Base-by-base conservation (phyloP, 2,797 vertebrate genomes). In the Enteromius thamalakanensis region DNA sequence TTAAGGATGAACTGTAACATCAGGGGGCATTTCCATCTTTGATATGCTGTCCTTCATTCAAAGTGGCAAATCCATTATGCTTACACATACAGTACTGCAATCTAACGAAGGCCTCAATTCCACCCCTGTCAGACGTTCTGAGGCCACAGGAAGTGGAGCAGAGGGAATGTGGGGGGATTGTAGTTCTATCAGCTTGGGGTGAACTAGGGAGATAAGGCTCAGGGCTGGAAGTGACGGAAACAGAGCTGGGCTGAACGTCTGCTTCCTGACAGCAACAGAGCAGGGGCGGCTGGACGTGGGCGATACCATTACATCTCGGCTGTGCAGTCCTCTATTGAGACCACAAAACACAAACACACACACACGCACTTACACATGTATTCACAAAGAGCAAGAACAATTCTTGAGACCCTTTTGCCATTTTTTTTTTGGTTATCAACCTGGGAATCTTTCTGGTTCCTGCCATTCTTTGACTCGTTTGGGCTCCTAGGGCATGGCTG, bases 81-180 rank as follows among this genome's bases (percentile, higher is more conserved):
- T 42, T 64, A 29, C 11, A 76, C 23, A 64, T 71, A 40, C 40
- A 40, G 40, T 40, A 42, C 32, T 65, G 79, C 29, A 42, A 23
- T 77, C 62, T 75, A 76, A 67, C 21, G 29, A 84, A 82, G 32
- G 34, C 82, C 34, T 26, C 77, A 68, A 49, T 77, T 6, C 83
- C 68, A 75, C 65, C 42, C 62, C 81, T 77, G 86, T 88, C 87
- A 91, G 88, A 89, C 87, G 91, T 86, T 90, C 89, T 89, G 90
- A 93, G 92, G 94, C 91, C 94, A 95, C 96, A 97, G 96, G 96
- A 97, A 96, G 95, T 95, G 91, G 93, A 91, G 93, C 94, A 93
- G 93, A 91, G 94, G 92, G 93, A 94, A 95, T 94, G 94, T 92
- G 93, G 94, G 94, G 95, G 95, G 96, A 96, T 95, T 93, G 94